These are phyloP conservation scores for Lasius fuliginosus DNA, from an alignment of 2,888 invertebrate genomes.

Conservation along the genomic window DNA sequence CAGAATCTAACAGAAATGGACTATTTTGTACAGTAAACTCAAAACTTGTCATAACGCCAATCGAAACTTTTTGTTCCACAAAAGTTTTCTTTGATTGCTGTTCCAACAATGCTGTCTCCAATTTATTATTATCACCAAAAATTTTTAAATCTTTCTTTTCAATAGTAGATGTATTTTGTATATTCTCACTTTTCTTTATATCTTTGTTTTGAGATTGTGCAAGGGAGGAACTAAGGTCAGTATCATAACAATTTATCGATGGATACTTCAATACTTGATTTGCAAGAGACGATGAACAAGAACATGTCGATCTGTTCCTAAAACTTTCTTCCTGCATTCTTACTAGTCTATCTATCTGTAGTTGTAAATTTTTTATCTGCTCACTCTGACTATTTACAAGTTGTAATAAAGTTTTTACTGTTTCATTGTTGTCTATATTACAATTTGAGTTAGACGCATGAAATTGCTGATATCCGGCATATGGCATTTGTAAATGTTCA, in stretches of 20 bases:
- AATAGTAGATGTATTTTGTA: constrained; percentile 18
- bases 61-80: constrained; percentile 89
- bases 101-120: constrained; percentile 62
- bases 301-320: constrained; percentile 73
- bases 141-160: constrained; percentile 57
- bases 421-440: constrained; percentile 76
- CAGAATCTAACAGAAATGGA: constrained; percentile 75
- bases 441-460: constrained; percentile 62
- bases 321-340: constrained; percentile 80
- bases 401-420: constrained; percentile 87
- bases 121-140: constrained; percentile 70
- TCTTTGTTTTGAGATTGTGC: constrained; percentile 41
- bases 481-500: constrained; percentile 55
- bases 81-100: constrained; percentile 79
- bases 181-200: constrained; percentile 34
- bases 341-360: constrained; percentile 89
- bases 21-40: constrained; percentile 87
- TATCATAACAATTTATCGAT: constrained; percentile 66
- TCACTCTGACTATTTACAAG: constrained; percentile 91
- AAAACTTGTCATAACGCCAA: constrained; percentile 92
- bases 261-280: constrained; percentile 78
- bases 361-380: constrained; percentile 89
- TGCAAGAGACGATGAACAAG: constrained; percentile 61
- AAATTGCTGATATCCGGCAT: constrained; percentile 62
- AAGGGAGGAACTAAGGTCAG: constrained; percentile 21